A percentile compares a stretch with the other conserved stretches of the same genome.
Conservation (phyloP, 1,140 invertebrate species). For the Brachionus paranguensis region DNA sequence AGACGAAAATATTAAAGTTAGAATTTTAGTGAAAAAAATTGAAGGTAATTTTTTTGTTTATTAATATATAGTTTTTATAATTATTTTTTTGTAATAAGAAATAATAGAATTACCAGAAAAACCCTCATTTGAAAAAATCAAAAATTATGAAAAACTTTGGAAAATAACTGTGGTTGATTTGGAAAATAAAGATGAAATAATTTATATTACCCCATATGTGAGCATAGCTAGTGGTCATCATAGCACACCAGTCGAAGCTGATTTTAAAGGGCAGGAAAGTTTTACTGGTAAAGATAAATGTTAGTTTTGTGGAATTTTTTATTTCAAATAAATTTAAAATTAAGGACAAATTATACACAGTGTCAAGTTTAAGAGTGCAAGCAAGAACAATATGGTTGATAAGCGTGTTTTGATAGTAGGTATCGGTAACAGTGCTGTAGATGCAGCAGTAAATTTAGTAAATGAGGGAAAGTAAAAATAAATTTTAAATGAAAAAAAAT, state of each 20-base stretch:
- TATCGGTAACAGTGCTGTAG: conserved; percentile 53
- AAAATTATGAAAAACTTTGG: conserved; percentile 44
- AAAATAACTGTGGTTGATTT: conserved; percentile 40
- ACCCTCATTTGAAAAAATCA: conserved; percentile 42
- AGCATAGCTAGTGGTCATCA: conserved; percentile 51
- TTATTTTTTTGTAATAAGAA: neutral
- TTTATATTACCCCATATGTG: conserved; percentile 42
- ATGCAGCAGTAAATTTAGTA: conserved; percentile 49
- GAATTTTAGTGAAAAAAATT: conserved; percentile 44
- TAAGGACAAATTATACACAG: conserved; percentile 51
- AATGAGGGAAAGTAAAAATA: conserved; percentile 46
- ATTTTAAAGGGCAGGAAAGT: conserved; percentile 47
- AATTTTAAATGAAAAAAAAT: neutral
- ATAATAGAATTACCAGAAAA: conserved; percentile 44
- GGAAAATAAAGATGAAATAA: conserved; percentile 41
- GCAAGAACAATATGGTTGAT: conserved; percentile 46
- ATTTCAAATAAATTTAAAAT: conserved; percentile 7
- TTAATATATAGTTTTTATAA: neutral
- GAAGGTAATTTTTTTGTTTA: conserved; percentile 44
- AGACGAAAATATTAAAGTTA: conserved; percentile 45
- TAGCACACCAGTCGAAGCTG: conserved; percentile 46
- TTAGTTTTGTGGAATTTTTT: neutral
- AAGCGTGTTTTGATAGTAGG: conserved; percentile 50
- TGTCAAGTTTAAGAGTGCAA: conserved; percentile 49
- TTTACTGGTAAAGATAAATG: conserved; percentile 45